Percentiles rank a stretch among this genome's conserved stretches.
phyloP scores from a whole-genome alignment of 2,888 invertebrate species.

The Sarcophaga subvicina region DNA sequence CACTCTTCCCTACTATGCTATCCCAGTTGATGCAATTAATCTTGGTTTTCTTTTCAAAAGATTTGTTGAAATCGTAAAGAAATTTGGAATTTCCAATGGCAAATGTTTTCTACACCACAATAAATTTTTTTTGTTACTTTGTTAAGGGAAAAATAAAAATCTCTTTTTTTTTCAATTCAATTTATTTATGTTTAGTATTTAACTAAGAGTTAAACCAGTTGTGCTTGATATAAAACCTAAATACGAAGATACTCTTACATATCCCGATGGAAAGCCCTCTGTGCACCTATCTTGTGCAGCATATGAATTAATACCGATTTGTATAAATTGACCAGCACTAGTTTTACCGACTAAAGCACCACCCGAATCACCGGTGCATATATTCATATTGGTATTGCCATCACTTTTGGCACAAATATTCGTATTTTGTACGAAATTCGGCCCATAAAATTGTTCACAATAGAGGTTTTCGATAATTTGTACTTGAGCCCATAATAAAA shows the following conservation, averaged over 20 bases:
- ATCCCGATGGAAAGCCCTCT: slow-evolving; percentile 77
- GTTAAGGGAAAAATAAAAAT: background rate
- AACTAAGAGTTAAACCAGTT: slow-evolving; percentile 68
- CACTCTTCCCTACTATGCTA: too few species aligned
- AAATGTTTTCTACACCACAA: too few species aligned
- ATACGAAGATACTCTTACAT: slow-evolving; percentile 77
- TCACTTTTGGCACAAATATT: slow-evolving; percentile 77
- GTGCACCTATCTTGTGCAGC: slow-evolving; percentile 78
- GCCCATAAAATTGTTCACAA: slow-evolving; percentile 74
- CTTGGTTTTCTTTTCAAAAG: too few species aligned
- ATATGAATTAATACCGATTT: slow-evolving; percentile 80
- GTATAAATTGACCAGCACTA: slow-evolving; percentile 71
- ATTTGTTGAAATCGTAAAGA: too few species aligned
- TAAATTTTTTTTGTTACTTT: background rate
- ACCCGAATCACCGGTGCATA: slow-evolving; percentile 80
- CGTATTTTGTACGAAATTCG: slow-evolving; percentile 72
- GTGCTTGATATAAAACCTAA: slow-evolving; percentile 73
- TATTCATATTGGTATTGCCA: slow-evolving; percentile 75
- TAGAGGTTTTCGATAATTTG: slow-evolving; percentile 74
- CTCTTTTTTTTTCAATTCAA: background rate
- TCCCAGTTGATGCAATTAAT: too few species aligned
- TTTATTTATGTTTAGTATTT: slow-evolving; percentile 21
- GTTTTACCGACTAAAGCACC: slow-evolving; percentile 75
- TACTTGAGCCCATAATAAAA: slow-evolving; percentile 75
- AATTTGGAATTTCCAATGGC: too few species aligned